A percentile compares a stretch with the other conserved stretches of the same genome.
phyloP scores from a whole-genome alignment of 2,888 invertebrate genomes.

The Seira musarum region DNA sequence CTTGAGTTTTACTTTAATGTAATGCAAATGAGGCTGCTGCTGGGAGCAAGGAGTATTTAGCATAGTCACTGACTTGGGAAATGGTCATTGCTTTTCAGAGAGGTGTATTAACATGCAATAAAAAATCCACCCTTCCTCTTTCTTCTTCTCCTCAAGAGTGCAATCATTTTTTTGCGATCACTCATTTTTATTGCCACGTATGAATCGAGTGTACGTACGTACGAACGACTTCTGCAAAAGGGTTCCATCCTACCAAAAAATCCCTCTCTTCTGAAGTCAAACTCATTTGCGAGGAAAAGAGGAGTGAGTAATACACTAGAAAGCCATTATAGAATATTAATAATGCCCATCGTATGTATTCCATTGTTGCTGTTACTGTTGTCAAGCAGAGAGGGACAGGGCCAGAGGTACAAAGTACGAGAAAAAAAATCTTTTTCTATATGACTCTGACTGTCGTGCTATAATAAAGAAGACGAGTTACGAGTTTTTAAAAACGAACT shows the following conservation, averaged over 20 bases:
- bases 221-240: no score
- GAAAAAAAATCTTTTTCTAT: neutral
- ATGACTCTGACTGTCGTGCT: neutral
- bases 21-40: neutral
- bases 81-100: slow-evolving; percentile 5
- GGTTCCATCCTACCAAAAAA: no score
- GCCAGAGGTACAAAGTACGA: slow-evolving; percentile 4
- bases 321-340: slow-evolving; percentile 6
- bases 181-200: neutral
- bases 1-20: neutral
- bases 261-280: no score
- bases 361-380: slow-evolving; percentile 7
- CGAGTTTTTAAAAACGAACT: slow-evolving; percentile 5
- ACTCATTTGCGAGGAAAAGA: neutral
- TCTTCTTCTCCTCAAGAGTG: neutral
- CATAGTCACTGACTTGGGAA: neutral
- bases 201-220: no score
- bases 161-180: neutral
- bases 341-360: slow-evolving; percentile 1
- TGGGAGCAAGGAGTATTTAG: neutral
- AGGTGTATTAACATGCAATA: slow-evolving; percentile 6
- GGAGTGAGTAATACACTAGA: neutral
- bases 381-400: slow-evolving; percentile 7
- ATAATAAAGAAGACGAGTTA: slow-evolving; percentile 6
- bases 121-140: neutral